Evolutionary conservation across 2,113 vertebrate species (phyloP).

Genomic region (Phyllopteryx taeniolatus): DNA sequence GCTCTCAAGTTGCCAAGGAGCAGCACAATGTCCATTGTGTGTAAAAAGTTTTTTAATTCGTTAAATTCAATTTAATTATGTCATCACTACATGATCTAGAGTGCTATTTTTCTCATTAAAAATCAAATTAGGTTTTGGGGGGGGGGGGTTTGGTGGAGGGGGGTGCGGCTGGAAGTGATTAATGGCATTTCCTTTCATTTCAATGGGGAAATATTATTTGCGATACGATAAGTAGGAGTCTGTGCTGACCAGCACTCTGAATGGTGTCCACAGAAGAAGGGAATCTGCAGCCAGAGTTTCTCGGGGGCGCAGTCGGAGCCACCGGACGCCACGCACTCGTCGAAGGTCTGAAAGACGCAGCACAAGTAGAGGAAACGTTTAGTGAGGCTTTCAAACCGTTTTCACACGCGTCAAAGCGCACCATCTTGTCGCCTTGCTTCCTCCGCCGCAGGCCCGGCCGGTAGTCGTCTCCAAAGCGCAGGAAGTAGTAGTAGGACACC

Average conservation of each 20-base stretch:
- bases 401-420: conserved; percentile 42
- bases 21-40: too few relatives aligned
- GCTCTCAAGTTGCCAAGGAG: too few relatives aligned
- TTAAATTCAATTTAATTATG: background rate
- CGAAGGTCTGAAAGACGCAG: conserved; percentile 83
- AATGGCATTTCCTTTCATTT: too few relatives aligned
- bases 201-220: too few relatives aligned
- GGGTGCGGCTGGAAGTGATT: too few relatives aligned
- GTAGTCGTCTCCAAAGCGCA: conserved; percentile 96
- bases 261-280: conserved; percentile 97
- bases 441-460: conserved; percentile 89
- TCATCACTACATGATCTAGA: background rate
- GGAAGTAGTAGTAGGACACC: conserved; percentile 98
- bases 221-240: too few relatives aligned
- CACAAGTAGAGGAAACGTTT: background rate
- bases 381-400: background rate
- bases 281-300: conserved; percentile 99
- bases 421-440: conserved; percentile 99
- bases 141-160: too few relatives aligned
- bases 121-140: background rate
- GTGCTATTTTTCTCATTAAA: background rate
- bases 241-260: conserved; percentile 92
- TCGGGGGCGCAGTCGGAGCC: conserved; percentile 96
- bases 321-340: conserved; percentile 94
- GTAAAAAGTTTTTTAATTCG: too few relatives aligned